phyloP scores from a whole-genome alignment of 2,113 vertebrate species.

The Elachura formosa region DNA sequence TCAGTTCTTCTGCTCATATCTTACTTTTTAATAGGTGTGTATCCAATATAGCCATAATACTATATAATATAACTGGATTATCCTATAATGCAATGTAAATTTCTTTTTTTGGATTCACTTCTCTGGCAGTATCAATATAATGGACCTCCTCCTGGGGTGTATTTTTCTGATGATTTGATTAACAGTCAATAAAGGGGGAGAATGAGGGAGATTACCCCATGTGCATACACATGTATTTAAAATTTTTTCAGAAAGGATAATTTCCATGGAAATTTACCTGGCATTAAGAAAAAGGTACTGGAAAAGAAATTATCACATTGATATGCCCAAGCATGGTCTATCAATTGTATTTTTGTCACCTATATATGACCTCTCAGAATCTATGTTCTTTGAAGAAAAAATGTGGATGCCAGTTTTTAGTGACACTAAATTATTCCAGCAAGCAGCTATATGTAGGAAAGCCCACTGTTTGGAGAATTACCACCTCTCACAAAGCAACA shows the following conservation, averaged over 20 bases:
- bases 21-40: background rate
- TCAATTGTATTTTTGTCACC: background rate
- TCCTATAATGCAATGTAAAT: background rate
- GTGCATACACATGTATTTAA: background rate
- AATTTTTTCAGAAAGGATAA: background rate
- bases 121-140: background rate
- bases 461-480: background rate
- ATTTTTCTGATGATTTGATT: background rate
- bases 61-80: no score
- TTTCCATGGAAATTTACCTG: background rate
- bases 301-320: background rate
- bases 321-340: background rate
- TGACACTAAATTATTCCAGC: background rate
- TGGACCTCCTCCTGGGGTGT: background rate
- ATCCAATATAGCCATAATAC: background rate
- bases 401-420: background rate
- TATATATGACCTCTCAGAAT: background rate
- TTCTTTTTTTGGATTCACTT: background rate
- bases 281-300: background rate
- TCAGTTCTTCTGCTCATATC: background rate
- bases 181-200: fast-evolving
- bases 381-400: background rate
- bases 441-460: background rate
- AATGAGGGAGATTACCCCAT: background rate
- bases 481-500: background rate